Percentiles rank a stretch among this genome's conserved stretches.
Evolutionary conservation across 2,797 vertebrate genomes (phyloP).

Genomic region (Enteromius trimaculatus): DNA sequence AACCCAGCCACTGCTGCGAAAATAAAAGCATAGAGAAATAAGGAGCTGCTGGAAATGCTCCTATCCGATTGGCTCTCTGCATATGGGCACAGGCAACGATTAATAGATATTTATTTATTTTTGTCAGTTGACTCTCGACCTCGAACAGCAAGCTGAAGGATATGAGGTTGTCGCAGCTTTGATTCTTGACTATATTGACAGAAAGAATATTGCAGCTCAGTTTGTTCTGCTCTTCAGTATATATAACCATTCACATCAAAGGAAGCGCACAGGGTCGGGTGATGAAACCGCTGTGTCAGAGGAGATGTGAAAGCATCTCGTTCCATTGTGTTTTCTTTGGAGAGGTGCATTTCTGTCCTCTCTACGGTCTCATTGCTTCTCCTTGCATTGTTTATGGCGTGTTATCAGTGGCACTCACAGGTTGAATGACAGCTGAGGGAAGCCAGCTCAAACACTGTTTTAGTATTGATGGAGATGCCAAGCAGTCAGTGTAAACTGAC

Average conservation of each 20-base stretch:
- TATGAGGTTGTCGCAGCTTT: constrained; percentile 39
- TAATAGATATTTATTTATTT: background rate
- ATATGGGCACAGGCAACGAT: constrained; percentile 32
- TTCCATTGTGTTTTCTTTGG: constrained; percentile 38
- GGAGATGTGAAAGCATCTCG: constrained; percentile 28
- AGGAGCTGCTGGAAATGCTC: background rate
- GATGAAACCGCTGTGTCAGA: constrained; percentile 58
- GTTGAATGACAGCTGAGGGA: constrained; percentile 67
- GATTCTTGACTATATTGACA: constrained; percentile 54
- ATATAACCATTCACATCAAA: constrained; percentile 59
- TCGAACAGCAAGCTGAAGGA: constrained; percentile 36
- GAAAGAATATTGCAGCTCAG: constrained; percentile 54
- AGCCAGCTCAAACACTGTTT: constrained; percentile 59
- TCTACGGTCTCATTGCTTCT: constrained; percentile 25
- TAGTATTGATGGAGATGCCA: constrained; percentile 59
- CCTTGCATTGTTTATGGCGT: constrained; percentile 48
- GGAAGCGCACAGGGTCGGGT: constrained; percentile 39
- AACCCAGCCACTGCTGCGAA: constrained; percentile 23
- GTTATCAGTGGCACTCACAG: constrained; percentile 45
- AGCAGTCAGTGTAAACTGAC: constrained; percentile 39
- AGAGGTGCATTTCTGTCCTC: constrained; percentile 32
- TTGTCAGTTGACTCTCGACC: constrained; percentile 30
- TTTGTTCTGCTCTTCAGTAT: constrained; percentile 51
- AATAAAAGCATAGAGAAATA: constrained; percentile 2
- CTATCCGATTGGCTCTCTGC: background rate